Evolutionary conservation across 2,888 invertebrate species (phyloP).

Genomic region (Abscondita cerata): DNA sequence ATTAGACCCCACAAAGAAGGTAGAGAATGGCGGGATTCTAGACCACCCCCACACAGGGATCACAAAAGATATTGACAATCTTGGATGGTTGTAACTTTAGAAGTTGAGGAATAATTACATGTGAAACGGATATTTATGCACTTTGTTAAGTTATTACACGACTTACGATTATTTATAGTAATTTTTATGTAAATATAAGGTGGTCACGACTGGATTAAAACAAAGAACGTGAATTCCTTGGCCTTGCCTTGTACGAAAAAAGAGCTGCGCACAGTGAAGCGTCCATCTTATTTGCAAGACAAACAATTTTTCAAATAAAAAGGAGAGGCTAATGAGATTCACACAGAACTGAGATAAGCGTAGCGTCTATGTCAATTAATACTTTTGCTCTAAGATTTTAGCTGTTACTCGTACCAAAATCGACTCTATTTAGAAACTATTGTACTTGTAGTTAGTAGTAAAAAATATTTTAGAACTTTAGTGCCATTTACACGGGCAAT

Average conservation of each 20-base stretch:
- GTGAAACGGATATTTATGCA: conserved; percentile 21
- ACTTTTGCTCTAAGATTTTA: conserved; percentile 16
- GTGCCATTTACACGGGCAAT: conserved; percentile 47
- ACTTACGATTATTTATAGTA: conserved; percentile 17
- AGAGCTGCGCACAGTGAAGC: neutral
- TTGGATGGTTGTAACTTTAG: conserved; percentile 55
- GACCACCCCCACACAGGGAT: conserved; percentile 63
- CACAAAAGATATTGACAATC: conserved; percentile 62
- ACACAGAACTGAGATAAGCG: conserved; percentile 28
- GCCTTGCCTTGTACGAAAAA: conserved; percentile 38
- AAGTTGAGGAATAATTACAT: conserved; percentile 50
- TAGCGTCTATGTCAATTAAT: neutral
- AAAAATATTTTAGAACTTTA: conserved; percentile 35
- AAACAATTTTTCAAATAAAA: conserved; percentile 23
- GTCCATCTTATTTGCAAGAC: conserved; percentile 3
- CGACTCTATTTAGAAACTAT: conserved; percentile 13
- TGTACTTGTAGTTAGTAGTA: no score
- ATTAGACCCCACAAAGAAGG: conserved; percentile 64
- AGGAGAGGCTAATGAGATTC: conserved; percentile 52
- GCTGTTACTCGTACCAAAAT: conserved; percentile 28
- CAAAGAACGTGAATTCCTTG: conserved; percentile 47
- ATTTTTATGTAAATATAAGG: conserved; percentile 31
- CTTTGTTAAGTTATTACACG: conserved; percentile 24
- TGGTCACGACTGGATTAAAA: conserved; percentile 9
- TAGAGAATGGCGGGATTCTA: conserved; percentile 62